phyloP scores from a whole-genome alignment of 2,113 vertebrate species.

The Indicator indicator region DNA sequence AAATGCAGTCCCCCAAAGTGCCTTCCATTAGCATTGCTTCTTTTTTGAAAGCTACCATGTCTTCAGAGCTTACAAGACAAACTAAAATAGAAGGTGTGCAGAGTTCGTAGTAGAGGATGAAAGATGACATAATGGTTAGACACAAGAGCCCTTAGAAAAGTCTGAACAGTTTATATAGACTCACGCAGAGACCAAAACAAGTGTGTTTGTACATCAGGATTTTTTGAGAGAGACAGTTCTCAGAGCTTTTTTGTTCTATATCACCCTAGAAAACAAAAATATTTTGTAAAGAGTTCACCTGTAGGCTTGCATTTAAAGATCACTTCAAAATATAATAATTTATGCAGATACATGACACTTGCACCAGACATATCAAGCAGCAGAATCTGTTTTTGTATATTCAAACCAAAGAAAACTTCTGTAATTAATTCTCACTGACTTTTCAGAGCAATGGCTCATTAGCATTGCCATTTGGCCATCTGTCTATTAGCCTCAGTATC shows the following conservation, averaged over 20 bases:
- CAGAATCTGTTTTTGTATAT: background rate
- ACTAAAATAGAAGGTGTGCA: background rate
- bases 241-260: background rate
- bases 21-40: background rate
- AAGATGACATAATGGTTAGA: background rate
- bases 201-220: background rate
- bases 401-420: background rate
- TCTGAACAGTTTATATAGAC: background rate
- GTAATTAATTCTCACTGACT: background rate
- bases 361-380: background rate
- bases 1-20: background rate
- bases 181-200: background rate
- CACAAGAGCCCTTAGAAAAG: background rate
- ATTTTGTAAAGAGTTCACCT: background rate
- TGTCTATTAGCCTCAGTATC: background rate
- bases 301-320: background rate
- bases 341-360: background rate
- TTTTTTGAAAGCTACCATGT: background rate
- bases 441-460: conserved; percentile 8
- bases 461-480: background rate
- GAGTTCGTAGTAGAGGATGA: background rate
- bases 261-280: background rate
- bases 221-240: background rate
- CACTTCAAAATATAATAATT: background rate
- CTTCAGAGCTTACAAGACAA: background rate